phyloP scores from a whole-genome alignment of 2,113 vertebrate genomes.

The Brachypodius melanocephalos region DNA sequence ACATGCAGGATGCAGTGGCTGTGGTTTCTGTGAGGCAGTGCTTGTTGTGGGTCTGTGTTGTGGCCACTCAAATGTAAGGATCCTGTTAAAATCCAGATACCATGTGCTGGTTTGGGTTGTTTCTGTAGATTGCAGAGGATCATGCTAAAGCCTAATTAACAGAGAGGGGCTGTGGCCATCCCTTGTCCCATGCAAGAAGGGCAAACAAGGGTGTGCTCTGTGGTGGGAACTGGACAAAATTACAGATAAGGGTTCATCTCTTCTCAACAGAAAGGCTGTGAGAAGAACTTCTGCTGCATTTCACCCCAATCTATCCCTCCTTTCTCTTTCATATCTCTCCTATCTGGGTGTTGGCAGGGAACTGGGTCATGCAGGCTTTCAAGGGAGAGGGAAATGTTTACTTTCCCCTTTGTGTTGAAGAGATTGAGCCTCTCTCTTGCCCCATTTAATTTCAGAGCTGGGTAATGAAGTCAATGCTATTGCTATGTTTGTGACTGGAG shows the following conservation, averaged over 20 bases:
- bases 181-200: neutral
- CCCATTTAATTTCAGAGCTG: slow-evolving; percentile 39
- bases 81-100: neutral
- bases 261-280: neutral
- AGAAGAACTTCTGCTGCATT: neutral
- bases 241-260: neutral
- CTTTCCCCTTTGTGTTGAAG: neutral
- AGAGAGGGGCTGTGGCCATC: neutral
- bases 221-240: neutral
- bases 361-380: slow-evolving; percentile 5
- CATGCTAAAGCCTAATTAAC: neutral
- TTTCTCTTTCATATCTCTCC: neutral
- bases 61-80: neutral
- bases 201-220: neutral
- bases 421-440: neutral
- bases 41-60: neutral
- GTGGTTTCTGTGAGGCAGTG: neutral
- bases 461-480: neutral
- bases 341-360: slow-evolving; percentile 9
- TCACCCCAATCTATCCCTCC: neutral
- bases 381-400: neutral
- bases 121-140: neutral
- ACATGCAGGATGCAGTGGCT: neutral
- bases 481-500: neutral
- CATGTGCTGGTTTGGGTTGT: neutral